Conservation (phyloP, 2,797 vertebrate species). For the Danio albolineatus region DNA sequence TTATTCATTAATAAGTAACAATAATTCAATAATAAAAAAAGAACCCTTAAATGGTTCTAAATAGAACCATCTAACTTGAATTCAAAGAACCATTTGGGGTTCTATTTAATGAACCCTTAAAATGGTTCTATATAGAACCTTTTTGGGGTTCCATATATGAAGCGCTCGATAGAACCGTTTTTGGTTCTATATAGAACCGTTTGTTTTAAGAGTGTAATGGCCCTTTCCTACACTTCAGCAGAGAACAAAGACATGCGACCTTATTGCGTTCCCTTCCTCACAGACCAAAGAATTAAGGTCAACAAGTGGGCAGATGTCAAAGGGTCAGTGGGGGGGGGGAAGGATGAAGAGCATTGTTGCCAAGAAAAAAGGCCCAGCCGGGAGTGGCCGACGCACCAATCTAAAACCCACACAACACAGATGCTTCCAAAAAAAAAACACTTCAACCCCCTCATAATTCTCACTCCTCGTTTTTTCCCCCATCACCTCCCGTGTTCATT, state of each 20-base stretch:
- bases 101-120: no score
- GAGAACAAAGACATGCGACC: slow-evolving; percentile 57
- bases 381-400: slow-evolving; percentile 33
- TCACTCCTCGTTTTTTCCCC: slow-evolving; percentile 20
- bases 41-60: no score
- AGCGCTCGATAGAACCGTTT: no score
- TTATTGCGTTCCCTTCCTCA: slow-evolving; percentile 62
- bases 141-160: no score
- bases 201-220: no score
- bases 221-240: slow-evolving; percentile 56
- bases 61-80: no score
- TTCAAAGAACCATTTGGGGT: no score
- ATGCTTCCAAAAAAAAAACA: slow-evolving; percentile 21
- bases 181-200: no score
- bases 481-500: slow-evolving; percentile 24
- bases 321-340: slow-evolving; percentile 60
- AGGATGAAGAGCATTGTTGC: slow-evolving; percentile 67
- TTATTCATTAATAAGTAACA: no score
- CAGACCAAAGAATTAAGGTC: slow-evolving; percentile 67
- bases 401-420: slow-evolving; percentile 40
- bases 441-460: slow-evolving; percentile 25
- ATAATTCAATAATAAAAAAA: no score
- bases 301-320: slow-evolving; percentile 75
- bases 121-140: no score
- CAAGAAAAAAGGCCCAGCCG: slow-evolving; percentile 33